phyloP scores from a whole-genome alignment of 2,888 invertebrate genomes.

The Antheraea assamensis region DNA sequence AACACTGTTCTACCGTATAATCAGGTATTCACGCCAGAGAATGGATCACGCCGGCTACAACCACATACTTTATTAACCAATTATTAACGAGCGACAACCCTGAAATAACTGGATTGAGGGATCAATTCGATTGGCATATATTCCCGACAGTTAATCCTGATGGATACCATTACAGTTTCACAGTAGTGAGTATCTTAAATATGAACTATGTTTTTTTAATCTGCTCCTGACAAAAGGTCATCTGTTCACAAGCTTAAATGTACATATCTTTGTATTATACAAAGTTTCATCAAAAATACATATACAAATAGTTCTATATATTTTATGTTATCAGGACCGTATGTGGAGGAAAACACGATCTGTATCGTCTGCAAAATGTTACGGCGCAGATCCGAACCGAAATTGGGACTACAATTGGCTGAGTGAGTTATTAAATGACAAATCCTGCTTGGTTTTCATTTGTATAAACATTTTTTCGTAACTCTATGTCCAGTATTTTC shows the following conservation, averaged over 20 bases:
- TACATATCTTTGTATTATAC: neutral
- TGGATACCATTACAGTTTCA: slow-evolving; percentile 87
- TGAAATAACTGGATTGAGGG: slow-evolving; percentile 70
- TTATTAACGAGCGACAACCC: slow-evolving; percentile 80
- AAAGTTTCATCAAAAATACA: neutral
- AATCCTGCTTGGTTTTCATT: neutral
- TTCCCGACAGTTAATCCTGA: slow-evolving; percentile 90
- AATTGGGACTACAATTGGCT: slow-evolving; percentile 87
- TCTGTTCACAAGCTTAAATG: neutral
- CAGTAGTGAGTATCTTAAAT: slow-evolving; percentile 7
- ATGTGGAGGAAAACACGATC: slow-evolving; percentile 88
- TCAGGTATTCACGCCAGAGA: slow-evolving; percentile 88
- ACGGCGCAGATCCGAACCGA: slow-evolving; percentile 89
- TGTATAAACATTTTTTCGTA: neutral
- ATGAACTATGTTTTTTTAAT: neutral
- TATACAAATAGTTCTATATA: neutral
- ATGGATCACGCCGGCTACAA: slow-evolving; percentile 87
- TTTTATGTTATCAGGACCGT: slow-evolving; percentile 78
- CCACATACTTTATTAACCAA: slow-evolving; percentile 84
- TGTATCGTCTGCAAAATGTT: slow-evolving; percentile 74
- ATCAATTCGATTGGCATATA: slow-evolving; percentile 87
- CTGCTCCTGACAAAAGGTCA: neutral
- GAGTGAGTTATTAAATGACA: slow-evolving; percentile 46
- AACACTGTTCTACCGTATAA: neutral
- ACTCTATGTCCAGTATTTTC: neutral